Percentiles rank a stretch among this genome's conserved stretches.
Evolutionary conservation across 2,113 vertebrate species (phyloP).

Genomic region (Labeo rohita): DNA sequence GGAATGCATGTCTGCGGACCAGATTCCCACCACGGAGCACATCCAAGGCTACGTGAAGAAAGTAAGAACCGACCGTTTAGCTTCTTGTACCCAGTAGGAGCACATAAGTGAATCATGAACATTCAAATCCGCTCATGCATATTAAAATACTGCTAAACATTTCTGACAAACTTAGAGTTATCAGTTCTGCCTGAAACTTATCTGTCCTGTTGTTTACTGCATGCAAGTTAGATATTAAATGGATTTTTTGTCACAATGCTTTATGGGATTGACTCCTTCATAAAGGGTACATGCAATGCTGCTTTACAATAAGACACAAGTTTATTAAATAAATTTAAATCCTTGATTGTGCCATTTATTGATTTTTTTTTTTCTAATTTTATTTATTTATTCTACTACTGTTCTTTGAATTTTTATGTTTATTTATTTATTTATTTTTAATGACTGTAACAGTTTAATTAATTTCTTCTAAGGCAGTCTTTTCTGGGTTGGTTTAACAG

Average conservation of each 20-base stretch:
- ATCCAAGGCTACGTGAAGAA: conserved; percentile 94
- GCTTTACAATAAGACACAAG: neutral
- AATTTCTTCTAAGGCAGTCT: too few relatives aligned
- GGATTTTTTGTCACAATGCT: neutral
- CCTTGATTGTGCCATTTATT: neutral
- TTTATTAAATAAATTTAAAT: neutral
- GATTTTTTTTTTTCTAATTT: neutral
- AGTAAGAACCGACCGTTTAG: conserved; percentile 73
- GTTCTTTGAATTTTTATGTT: neutral
- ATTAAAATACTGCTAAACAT: neutral
- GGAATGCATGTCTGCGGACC: conserved; percentile 82
- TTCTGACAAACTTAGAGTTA: neutral
- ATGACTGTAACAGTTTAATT: too few relatives aligned
- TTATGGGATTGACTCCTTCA: neutral
- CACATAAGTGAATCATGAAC: neutral
- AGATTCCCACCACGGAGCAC: conserved; percentile 84
- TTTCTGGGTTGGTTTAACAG: too few relatives aligned
- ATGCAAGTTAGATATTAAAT: neutral
- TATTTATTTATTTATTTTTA: neutral
- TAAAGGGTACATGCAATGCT: neutral
- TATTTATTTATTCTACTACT: neutral
- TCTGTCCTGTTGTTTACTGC: neutral
- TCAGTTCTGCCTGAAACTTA: neutral
- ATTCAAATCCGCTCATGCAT: neutral
- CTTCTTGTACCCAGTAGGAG: neutral